phyloP scores from a whole-genome alignment of 2,888 invertebrate genomes.

The Lasioglossum figueresi region DNA sequence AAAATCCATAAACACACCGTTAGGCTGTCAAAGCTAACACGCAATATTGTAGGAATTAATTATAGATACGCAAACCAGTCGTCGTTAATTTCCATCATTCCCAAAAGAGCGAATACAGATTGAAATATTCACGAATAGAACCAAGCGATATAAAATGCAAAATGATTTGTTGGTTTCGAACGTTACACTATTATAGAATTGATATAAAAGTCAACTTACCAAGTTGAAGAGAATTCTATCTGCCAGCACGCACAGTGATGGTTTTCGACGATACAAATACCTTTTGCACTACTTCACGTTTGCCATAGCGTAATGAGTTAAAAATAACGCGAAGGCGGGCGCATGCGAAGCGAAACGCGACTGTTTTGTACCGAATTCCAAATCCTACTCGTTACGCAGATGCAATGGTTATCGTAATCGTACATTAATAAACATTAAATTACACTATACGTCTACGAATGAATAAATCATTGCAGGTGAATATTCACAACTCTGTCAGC shows the following conservation, averaged over 20 bases:
- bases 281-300: constrained; percentile 53
- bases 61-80: neutral
- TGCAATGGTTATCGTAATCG: neutral
- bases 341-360: constrained; percentile 45
- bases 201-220: constrained; percentile 46
- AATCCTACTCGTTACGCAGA: neutral
- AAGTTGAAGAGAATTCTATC: constrained; percentile 20
- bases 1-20: constrained; percentile 58
- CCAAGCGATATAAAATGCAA: neutral
- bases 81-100: neutral
- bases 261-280: constrained; percentile 34
- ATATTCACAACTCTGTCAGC: constrained; percentile 17
- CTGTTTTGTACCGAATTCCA: constrained; percentile 26
- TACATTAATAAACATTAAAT: neutral
- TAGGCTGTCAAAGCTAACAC: constrained; percentile 9
- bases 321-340: constrained; percentile 62
- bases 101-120: neutral
- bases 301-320: constrained; percentile 59
- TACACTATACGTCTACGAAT: neutral
- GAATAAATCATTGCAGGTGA: neutral
- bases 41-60: constrained; percentile 7
- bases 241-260: constrained; percentile 25
- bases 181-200: neutral
- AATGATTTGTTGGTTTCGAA: neutral
- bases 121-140: neutral